Base-by-base conservation (phyloP, 2,888 invertebrate genomes). In the Heliconius ethilla region DNA sequence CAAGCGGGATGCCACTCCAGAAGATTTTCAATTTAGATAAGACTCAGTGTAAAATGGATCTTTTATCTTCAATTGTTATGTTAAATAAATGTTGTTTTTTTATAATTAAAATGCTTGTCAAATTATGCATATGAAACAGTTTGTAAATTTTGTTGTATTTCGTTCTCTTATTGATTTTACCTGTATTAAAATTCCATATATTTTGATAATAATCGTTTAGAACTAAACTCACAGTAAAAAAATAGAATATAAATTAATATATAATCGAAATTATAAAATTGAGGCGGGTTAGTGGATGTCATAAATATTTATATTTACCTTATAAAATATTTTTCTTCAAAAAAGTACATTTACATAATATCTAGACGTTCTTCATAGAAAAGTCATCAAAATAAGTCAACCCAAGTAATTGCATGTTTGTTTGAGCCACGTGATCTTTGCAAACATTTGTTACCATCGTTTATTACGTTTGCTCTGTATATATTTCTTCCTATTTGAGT, bases 401-500 rank as follows among this genome's bases (percentile, higher is more conserved):
- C 29, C 29, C 29, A 29, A 29, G 29, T 29, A 29, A 29, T 29
- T 29, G 29, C 27, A 18, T 51, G 51, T 45, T 45, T 51, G 27
- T 70, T 29, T 22, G 70, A 29, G 70, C 51, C n/a, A 29, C 65
- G 55, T 77, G 70, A 75, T 75, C 78, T 76, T 66, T n/a, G 75
- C 72, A 79, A 80, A 79, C 75, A 81, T 81, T 81, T 81, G 75
- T 79, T 75, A 78, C 65, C 79, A 75, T 72, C 80, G 51, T 55
- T 79, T 78, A 79, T 80, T 77, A 81, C 77, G 76, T 51, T 15
- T 65, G 70, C 37, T 72, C 27, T 70, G 73, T 73, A 27, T 27
- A 27, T 78, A 78, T 81, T 77, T 70, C 72, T 73, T 72, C 27
- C 51, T 67, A 75, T 75, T 78, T 51, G 55, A 76, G 77, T 76